These are phyloP conservation scores for Drosophila vallismaia DNA, from an alignment of 2,888 invertebrate genomes.

Conservation along the genomic window DNA sequence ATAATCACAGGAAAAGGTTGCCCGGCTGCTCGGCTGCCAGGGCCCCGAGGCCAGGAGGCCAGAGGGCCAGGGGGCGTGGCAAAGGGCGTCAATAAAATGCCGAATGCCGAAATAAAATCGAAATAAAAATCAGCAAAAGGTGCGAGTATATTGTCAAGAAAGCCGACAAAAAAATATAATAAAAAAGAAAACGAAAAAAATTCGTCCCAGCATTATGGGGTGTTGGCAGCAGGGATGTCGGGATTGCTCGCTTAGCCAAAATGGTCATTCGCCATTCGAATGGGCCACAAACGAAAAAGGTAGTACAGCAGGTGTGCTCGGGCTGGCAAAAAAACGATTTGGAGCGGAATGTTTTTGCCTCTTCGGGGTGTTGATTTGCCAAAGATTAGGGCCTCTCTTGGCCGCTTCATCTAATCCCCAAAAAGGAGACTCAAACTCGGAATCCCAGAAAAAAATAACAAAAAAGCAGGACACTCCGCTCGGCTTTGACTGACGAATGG, in stretches of 20 bases:
- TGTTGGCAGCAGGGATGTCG: slow-evolving; percentile 5
- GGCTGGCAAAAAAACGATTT: slow-evolving; percentile 45
- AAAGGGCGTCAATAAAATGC: slow-evolving; percentile 71
- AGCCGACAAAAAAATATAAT: slow-evolving; percentile 8
- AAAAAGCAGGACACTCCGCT: slow-evolving; percentile 20
- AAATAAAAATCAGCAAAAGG: slow-evolving; percentile 79
- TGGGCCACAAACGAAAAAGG: slow-evolving; percentile 48
- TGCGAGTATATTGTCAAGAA: slow-evolving; percentile 63
- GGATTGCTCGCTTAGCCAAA: slow-evolving; percentile 33
- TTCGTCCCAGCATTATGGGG: slow-evolving; percentile 3
- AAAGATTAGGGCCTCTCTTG: slow-evolving; percentile 47
- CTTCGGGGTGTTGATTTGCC: slow-evolving; percentile 45
- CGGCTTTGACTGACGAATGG: slow-evolving; percentile 34
- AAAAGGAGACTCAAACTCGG: slow-evolving; percentile 19
- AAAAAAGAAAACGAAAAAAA: not conserved
- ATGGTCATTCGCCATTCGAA: slow-evolving; percentile 52
- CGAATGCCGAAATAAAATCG: slow-evolving; percentile 71
- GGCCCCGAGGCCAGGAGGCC: not conserved
- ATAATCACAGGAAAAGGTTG: slow-evolving; percentile 71
- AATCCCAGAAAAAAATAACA: slow-evolving; percentile 3
- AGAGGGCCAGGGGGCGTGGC: slow-evolving; percentile 43
- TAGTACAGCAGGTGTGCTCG: slow-evolving; percentile 43
- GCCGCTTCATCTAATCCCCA: slow-evolving; percentile 50
- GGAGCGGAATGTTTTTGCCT: slow-evolving; percentile 40
- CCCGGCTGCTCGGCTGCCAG: slow-evolving; percentile 5